phyloP scores from a whole-genome alignment of 2,888 invertebrate genomes.

The Apamea anceps region DNA sequence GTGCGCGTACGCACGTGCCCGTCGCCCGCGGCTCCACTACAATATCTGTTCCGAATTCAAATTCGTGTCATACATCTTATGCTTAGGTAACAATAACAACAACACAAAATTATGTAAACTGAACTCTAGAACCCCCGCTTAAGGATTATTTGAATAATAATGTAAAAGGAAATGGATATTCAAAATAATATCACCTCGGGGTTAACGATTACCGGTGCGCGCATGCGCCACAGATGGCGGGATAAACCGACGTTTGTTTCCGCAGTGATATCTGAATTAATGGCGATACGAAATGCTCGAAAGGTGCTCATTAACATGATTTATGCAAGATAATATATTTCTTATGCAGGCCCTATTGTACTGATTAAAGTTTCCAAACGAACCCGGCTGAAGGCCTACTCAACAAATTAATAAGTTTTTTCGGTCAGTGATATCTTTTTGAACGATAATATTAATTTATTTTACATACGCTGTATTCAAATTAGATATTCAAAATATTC shows the following conservation, averaged over 20 bases:
- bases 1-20: slow-evolving; percentile 89
- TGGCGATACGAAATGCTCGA: slow-evolving; percentile 89
- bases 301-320: slow-evolving; percentile 90
- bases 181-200: slow-evolving; percentile 90
- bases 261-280: slow-evolving; percentile 91
- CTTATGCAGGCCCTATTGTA: slow-evolving; percentile 81
- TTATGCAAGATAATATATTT: slow-evolving; percentile 88
- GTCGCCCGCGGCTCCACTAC: slow-evolving; percentile 83
- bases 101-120: slow-evolving; percentile 80
- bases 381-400: slow-evolving; percentile 58
- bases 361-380: slow-evolving; percentile 80
- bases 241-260: slow-evolving; percentile 90
- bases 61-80: slow-evolving; percentile 89
- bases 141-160: slow-evolving; percentile 87
- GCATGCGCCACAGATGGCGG: slow-evolving; percentile 89
- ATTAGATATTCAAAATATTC: slow-evolving; percentile 33
- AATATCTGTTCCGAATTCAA: slow-evolving; percentile 88
- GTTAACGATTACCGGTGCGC: slow-evolving; percentile 90
- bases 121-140: slow-evolving; percentile 82
- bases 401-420: slow-evolving; percentile 68
- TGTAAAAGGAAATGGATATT: slow-evolving; percentile 88
- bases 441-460: slow-evolving; percentile 55
- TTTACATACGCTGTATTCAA: slow-evolving; percentile 5
- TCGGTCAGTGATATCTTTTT: slow-evolving; percentile 48
- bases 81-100: slow-evolving; percentile 77